Conservation (phyloP, 2,113 vertebrate species). For the Amphilophus citrinellus region DNA sequence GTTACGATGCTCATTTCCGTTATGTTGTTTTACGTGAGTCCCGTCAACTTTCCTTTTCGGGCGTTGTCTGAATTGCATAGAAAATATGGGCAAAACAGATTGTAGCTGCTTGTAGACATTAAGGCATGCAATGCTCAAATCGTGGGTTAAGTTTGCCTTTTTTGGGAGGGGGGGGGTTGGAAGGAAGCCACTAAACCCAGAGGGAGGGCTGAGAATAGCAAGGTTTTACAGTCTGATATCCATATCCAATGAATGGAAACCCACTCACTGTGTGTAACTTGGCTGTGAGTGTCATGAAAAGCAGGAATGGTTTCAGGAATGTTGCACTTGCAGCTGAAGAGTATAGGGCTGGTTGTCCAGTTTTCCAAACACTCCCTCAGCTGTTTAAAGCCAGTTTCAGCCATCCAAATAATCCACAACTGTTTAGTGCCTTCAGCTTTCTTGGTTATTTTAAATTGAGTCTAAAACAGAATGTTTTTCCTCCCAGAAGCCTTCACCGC, state of each 20-base stretch:
- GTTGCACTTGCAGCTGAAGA: constrained; percentile 69
- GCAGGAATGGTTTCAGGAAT: constrained; percentile 66
- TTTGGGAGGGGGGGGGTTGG: background rate
- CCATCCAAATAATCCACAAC: constrained; percentile 60
- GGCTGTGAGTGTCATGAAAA: constrained; percentile 55
- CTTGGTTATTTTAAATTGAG: constrained; percentile 51
- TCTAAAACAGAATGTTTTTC: constrained; percentile 48
- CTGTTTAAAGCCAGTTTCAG: constrained; percentile 66
- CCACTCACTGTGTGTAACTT: constrained; percentile 50
- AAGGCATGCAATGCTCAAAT: constrained; percentile 13
- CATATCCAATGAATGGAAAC: constrained; percentile 60
- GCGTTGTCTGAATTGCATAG: constrained; percentile 72
- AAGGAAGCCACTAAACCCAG: constrained; percentile 47
- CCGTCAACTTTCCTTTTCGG: constrained; percentile 70
- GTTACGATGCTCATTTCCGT: constrained; percentile 67
- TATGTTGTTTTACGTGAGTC: constrained; percentile 64
- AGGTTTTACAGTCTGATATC: constrained; percentile 53
- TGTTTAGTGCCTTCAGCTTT: constrained; percentile 28
- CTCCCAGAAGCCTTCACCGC: constrained; percentile 32
- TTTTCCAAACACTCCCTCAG: constrained; percentile 49
- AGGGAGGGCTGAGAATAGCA: constrained; percentile 60
- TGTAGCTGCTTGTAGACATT: background rate
- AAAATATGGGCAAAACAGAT: constrained; percentile 12
- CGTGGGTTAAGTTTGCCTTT: constrained; percentile 16
- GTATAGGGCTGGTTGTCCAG: constrained; percentile 60